Conservation (phyloP, 2,888 invertebrate species). For the Muschampia plurimacula region DNA sequence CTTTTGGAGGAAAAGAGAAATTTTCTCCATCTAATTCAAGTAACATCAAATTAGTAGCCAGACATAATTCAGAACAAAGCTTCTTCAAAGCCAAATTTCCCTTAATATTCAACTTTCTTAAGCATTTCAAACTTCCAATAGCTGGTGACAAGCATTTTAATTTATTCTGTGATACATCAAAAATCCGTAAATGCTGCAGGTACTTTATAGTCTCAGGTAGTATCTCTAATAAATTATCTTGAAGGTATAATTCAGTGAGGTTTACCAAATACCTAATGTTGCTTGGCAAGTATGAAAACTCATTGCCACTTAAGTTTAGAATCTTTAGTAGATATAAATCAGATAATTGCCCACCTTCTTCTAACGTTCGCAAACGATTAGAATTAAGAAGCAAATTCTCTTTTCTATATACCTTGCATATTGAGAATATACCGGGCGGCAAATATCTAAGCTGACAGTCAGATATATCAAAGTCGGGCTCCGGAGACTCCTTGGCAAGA, state of each 20-base stretch:
- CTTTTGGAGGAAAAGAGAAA: conserved; percentile 88
- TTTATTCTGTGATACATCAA: conserved; percentile 90
- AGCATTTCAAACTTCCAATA: conserved; percentile 86
- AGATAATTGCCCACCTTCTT: conserved; percentile 89
- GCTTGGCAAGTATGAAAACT: conserved; percentile 87
- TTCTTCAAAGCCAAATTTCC: conserved; percentile 85
- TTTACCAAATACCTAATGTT: conserved; percentile 88
- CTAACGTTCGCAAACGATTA: conserved; percentile 89
- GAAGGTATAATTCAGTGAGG: conserved; percentile 90
- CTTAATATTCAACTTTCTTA: conserved; percentile 87
- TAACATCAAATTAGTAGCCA: conserved; percentile 86
- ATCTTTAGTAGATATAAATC: conserved; percentile 89
- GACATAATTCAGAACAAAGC: conserved; percentile 88
- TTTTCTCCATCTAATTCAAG: conserved; percentile 87
- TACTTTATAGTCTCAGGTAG: conserved; percentile 89
- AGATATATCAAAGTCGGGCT: conserved; percentile 92
- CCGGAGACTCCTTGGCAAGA: conserved; percentile 90
- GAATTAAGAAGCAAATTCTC: conserved; percentile 88
- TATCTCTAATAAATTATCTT: conserved; percentile 88
- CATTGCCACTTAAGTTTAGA: conserved; percentile 89
- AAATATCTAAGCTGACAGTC: conserved; percentile 90
- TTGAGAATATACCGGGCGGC: conserved; percentile 91
- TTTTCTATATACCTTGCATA: conserved; percentile 94
- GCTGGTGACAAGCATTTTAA: conserved; percentile 87
- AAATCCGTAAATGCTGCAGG: conserved; percentile 87